These are phyloP conservation scores for Sterrhoptilus dennistouni DNA, from an alignment of 2,113 vertebrate genomes.

Conservation along the genomic window DNA sequence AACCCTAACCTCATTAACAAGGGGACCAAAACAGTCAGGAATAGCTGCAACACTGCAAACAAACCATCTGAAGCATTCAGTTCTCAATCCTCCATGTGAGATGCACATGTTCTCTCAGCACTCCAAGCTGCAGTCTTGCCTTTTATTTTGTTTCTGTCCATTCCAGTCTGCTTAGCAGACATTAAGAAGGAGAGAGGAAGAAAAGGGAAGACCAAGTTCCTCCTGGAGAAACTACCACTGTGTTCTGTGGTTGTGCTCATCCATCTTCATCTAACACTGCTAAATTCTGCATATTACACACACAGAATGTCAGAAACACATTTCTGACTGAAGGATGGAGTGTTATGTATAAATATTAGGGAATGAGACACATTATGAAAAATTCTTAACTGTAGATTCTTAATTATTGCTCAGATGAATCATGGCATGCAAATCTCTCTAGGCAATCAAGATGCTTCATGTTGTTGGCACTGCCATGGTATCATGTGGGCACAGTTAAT, in stretches of 20 bases:
- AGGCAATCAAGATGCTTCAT: constrained; percentile 17
- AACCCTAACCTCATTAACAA: neutral
- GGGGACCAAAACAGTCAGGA: neutral
- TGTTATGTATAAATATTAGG: neutral
- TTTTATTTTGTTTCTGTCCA: neutral
- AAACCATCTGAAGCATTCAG: neutral
- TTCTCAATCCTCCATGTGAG: neutral
- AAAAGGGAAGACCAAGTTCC: neutral
- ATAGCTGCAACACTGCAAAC: neutral
- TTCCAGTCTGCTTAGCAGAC: neutral
- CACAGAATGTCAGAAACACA: neutral
- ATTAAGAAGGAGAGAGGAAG: neutral
- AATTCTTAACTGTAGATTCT: constrained; percentile 26
- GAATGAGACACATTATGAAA: constrained; percentile 22
- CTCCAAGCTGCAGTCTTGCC: neutral
- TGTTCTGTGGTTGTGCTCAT: neutral
- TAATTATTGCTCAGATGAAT: constrained; percentile 27
- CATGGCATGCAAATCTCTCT: neutral
- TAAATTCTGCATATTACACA: neutral
- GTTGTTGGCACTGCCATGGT: neutral
- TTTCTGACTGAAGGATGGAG: constrained; percentile 13
- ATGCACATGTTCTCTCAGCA: neutral
- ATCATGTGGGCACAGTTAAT: neutral
- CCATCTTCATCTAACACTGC: neutral
- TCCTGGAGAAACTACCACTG: neutral